These are phyloP conservation scores for Epizoanthus rinbou DNA, from an alignment of 92 coral and sea anemone species.

Conservation along the genomic window DNA sequence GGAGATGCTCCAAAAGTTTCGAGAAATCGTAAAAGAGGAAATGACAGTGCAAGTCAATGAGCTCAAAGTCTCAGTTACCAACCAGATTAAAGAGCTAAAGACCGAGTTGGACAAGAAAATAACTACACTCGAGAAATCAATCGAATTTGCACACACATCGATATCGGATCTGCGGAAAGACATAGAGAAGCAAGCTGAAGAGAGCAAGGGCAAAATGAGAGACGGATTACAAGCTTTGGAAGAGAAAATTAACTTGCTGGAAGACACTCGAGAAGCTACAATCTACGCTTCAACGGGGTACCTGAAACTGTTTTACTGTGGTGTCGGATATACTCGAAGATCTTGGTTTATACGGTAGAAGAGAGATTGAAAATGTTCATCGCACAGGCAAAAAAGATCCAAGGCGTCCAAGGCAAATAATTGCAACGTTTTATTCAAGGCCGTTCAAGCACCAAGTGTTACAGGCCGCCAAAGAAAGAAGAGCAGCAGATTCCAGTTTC, in stretches of 20 bases:
- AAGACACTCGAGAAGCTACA: constrained; percentile 33
- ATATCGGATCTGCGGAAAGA: constrained; percentile 7
- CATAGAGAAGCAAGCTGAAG: constrained; percentile 19
- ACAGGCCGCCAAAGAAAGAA: too few species aligned
- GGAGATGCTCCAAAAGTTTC: constrained; percentile 29
- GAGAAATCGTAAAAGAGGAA: constrained; percentile 31
- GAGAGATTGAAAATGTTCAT: constrained; percentile 31
- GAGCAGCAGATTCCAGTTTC: too few species aligned
- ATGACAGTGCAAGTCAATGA: constrained; percentile 29
- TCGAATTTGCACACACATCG: constrained; percentile 29
- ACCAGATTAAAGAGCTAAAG: constrained; percentile 36
- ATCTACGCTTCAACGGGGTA: constrained; percentile 24
- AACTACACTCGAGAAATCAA: constrained; percentile 26
- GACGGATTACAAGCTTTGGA: constrained; percentile 24
- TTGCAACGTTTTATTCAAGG: too few species aligned
- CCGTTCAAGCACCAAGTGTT: too few species aligned
- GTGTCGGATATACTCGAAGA: constrained; percentile 21
- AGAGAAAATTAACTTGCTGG: constrained; percentile 35
- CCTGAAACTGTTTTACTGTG: constrained; percentile 22
- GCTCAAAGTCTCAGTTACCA: constrained; percentile 17
- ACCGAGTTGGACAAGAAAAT: constrained; percentile 36
- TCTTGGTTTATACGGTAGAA: constrained; percentile 18
- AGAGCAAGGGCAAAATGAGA: constrained; percentile 31
- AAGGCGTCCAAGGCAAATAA: not conserved
- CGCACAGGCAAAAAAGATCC: constrained; percentile 28